Conservation (phyloP, 2,113 vertebrate genomes). For the Platysteira castanea region DNA sequence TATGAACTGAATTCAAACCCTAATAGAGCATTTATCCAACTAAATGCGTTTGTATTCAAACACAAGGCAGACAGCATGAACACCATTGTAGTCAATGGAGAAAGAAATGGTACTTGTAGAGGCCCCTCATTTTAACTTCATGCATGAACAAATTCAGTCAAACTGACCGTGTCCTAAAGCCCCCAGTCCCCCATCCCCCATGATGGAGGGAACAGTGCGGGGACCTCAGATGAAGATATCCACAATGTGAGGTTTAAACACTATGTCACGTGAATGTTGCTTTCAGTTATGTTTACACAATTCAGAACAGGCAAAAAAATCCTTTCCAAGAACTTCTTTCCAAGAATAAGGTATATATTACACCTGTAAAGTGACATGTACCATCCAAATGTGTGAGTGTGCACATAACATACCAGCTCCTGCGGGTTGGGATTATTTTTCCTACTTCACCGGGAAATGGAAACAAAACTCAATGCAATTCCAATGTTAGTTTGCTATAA, state of each 20-base stretch:
- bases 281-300: background rate
- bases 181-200: accelerated
- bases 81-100: background rate
- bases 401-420: background rate
- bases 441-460: background rate
- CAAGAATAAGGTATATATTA: background rate
- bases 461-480: background rate
- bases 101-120: background rate
- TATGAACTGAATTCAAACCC: background rate
- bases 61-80: background rate
- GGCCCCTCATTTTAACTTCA: background rate
- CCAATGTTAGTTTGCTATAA: constrained; percentile 27
- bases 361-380: background rate
- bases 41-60: background rate
- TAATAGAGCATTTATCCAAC: background rate
- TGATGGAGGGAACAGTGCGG: background rate
- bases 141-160: background rate
- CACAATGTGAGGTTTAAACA: background rate
- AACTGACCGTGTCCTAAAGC: background rate
- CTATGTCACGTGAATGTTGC: background rate
- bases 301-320: background rate
- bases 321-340: background rate
- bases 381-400: background rate
- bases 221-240: background rate
- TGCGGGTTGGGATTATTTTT: background rate